These are phyloP conservation scores for Oryctes rhinoceros DNA, from an alignment of 1,140 invertebrate genomes.

Conservation along the genomic window DNA sequence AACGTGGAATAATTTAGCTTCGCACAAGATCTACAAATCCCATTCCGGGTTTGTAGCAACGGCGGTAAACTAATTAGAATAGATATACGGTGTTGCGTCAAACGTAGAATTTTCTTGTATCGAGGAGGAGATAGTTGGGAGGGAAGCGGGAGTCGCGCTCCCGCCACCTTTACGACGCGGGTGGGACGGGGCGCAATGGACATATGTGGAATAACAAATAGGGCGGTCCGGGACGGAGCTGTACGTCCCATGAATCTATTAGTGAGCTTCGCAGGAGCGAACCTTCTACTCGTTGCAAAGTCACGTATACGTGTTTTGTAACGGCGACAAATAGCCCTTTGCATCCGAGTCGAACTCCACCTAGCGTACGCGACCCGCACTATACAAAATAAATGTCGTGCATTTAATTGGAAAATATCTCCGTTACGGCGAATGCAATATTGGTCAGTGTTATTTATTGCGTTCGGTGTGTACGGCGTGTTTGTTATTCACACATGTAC, in stretches of 20 bases:
- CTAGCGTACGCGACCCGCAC: background rate
- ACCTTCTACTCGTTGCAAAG: background rate
- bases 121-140: background rate
- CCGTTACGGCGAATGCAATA: conserved; percentile 14
- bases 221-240: background rate
- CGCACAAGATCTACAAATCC: conserved; percentile 15
- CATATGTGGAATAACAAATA: conserved; percentile 30
- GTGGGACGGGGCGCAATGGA: conserved; percentile 3
- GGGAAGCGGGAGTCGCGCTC: background rate
- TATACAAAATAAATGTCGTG: conserved; percentile 27
- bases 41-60: background rate
- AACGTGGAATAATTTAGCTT: conserved; percentile 7
- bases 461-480: background rate
- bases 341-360: background rate
- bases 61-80: conserved; percentile 11
- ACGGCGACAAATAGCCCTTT: conserved; percentile 31
- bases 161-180: background rate
- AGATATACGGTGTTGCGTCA: conserved; percentile 13
- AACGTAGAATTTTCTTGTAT: conserved; percentile 6
- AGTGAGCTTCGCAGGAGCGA: conserved; percentile 20
- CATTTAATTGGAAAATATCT: conserved; percentile 37
- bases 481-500: too few relatives aligned
- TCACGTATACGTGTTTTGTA: conserved; percentile 31
- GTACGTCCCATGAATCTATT: conserved; percentile 33
- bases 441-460: conserved; percentile 21